These are phyloP conservation scores for Harpagoxenus sublaevis DNA, from an alignment of 2,888 invertebrate species.

Conservation along the genomic window DNA sequence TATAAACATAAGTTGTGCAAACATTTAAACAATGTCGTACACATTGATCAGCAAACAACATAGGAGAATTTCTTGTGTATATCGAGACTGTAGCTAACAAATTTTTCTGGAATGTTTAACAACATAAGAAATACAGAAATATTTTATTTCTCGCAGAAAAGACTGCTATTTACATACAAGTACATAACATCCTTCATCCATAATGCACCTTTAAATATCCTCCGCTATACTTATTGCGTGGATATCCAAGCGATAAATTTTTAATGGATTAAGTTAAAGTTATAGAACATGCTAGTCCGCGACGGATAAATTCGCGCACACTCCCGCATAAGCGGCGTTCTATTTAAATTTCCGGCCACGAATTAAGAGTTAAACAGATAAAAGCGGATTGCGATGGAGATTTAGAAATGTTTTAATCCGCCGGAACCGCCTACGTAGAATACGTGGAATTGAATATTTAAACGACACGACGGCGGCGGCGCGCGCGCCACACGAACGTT, in stretches of 20 bases:
- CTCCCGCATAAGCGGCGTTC: slow-evolving; percentile 1
- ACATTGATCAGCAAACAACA: slow-evolving; percentile 14
- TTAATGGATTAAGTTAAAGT: slow-evolving; percentile 54
- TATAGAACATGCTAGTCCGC: slow-evolving; percentile 44
- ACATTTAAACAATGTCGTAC: slow-evolving; percentile 17
- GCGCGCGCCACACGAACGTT: slow-evolving; percentile 1
- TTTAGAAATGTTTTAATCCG: slow-evolving; percentile 56
- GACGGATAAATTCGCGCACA: slow-evolving; percentile 59
- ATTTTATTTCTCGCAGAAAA: background rate
- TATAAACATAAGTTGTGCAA: slow-evolving; percentile 46
- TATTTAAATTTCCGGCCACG: slow-evolving; percentile 53
- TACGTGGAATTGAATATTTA: slow-evolving; percentile 55
- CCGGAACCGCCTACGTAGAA: slow-evolving; percentile 47
- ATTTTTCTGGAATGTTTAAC: background rate
- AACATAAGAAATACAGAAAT: background rate
- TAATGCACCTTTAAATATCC: background rate
- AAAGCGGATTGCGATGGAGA: slow-evolving; percentile 55
- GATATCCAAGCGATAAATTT: slow-evolving; percentile 29
- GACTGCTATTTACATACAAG: background rate
- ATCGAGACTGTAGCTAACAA: background rate
- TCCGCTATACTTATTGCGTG: background rate
- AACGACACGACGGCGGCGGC: slow-evolving; percentile 32
- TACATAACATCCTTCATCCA: background rate
- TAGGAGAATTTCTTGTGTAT: slow-evolving; percentile 9
- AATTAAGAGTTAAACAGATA: slow-evolving; percentile 57